Conservation (phyloP, 2,888 invertebrate genomes). For the Drosophila robusta region DNA sequence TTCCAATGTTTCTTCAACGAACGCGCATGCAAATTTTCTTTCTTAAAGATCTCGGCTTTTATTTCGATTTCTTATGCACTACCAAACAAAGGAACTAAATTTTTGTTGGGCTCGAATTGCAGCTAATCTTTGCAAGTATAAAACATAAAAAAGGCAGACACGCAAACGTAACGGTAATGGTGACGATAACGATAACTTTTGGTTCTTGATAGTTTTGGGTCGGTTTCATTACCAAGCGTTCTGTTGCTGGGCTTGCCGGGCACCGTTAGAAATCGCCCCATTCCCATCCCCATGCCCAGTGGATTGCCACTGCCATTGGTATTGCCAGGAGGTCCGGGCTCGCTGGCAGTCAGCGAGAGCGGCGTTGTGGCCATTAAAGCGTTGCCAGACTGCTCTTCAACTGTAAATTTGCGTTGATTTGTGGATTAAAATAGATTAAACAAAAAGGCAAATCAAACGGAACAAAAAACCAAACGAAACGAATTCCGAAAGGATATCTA, state of each 20-base stretch:
- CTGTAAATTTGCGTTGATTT: slow-evolving; percentile 75
- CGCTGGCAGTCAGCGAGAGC: slow-evolving; percentile 79
- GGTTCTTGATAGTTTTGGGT: slow-evolving; percentile 31
- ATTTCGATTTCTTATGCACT: slow-evolving; percentile 11
- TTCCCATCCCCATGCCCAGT: slow-evolving; percentile 80
- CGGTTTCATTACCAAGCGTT: slow-evolving; percentile 69
- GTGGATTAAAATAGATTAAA: slow-evolving; percentile 17
- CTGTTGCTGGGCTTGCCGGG: slow-evolving; percentile 83
- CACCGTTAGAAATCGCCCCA: slow-evolving; percentile 84
- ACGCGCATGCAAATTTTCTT: slow-evolving; percentile 53
- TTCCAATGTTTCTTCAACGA: slow-evolving; percentile 31
- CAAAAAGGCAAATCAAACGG: slow-evolving; percentile 11
- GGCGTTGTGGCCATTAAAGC: slow-evolving; percentile 77
- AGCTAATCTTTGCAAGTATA: slow-evolving; percentile 25
- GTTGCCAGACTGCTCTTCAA: slow-evolving; percentile 83
- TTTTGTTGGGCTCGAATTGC: slow-evolving; percentile 12
- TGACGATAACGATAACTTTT: slow-evolving; percentile 45
- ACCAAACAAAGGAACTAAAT: slow-evolving; percentile 29
- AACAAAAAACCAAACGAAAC: slow-evolving; percentile 10
- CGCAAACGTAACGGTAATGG: slow-evolving; percentile 28
- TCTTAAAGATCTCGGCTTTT: slow-evolving; percentile 7
- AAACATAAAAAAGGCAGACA: slow-evolving; percentile 20
- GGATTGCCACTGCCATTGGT: slow-evolving; percentile 77
- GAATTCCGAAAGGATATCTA: slow-evolving; percentile 21
- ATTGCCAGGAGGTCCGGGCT: slow-evolving; percentile 74